Evolutionary conservation across 2,888 invertebrate species (phyloP).

Genomic region (Papilio demoleus): DNA sequence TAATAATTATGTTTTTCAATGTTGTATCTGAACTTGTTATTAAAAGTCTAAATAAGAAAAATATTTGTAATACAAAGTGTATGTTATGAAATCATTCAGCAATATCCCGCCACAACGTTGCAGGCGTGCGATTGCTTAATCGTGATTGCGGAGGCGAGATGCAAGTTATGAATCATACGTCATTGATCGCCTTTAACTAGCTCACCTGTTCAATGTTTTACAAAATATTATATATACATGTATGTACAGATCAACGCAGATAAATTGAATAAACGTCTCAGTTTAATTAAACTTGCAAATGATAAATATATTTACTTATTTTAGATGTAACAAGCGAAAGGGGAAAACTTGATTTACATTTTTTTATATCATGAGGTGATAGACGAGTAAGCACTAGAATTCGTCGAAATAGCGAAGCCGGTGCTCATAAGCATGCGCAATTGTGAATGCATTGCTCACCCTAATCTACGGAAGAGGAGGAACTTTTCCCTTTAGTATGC

Average conservation of each 20-base stretch:
- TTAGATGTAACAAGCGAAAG: too few species aligned
- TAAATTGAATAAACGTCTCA: neutral
- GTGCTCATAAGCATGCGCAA: too few species aligned
- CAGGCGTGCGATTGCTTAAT: slow-evolving; percentile 13
- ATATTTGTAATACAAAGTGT: slow-evolving; percentile 7
- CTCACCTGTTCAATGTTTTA: slow-evolving; percentile 1
- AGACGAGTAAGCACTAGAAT: too few species aligned
- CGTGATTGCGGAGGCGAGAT: slow-evolving; percentile 8
- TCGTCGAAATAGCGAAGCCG: too few species aligned
- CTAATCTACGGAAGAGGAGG: too few species aligned
- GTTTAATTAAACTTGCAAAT: neutral
- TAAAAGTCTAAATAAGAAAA: slow-evolving; percentile 15
- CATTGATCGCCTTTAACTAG: neutral
- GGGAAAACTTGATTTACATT: too few species aligned
- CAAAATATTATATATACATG: neutral
- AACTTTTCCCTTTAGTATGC: too few species aligned
- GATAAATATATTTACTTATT: neutral
- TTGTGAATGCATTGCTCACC: too few species aligned
- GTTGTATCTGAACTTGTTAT: neutral
- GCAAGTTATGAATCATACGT: slow-evolving; percentile 6
- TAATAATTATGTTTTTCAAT: neutral
- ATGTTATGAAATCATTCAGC: slow-evolving; percentile 14
- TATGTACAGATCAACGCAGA: neutral
- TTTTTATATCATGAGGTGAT: too few species aligned
- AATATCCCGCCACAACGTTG: neutral